Base-by-base conservation (phyloP, 2,113 vertebrate genomes). In the Garra rufa region DNA sequence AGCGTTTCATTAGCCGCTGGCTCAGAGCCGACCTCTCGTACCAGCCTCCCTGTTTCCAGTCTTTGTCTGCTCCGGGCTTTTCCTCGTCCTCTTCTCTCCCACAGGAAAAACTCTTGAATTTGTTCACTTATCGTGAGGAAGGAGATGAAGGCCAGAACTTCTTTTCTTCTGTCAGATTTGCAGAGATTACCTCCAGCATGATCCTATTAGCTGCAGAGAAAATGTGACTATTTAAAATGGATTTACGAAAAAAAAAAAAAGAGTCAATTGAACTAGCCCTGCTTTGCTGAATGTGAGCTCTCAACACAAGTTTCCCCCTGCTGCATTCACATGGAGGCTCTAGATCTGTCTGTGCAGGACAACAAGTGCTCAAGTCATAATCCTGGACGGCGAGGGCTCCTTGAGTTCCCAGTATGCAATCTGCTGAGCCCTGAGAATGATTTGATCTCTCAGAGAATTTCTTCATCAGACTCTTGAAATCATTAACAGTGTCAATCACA, bases 181-280 rank as follows among this genome's bases (percentile, higher is more conserved):
- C 87, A 91, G 92, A 93, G 93, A 95, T 95, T 94, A 94, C 91
- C 91, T 91, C 89, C 91, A 94, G 92, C 92, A 93, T 94, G 93
- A 95, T 94, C 93, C 93, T 94, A 95, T 95, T 95, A 95, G 91
- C 91, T 89, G 86, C 89, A 89, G 85, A 90, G 91, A 94, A 91
- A 94, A 93, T 94, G 93, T 94, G 92, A 94, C 93, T 91, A 81
- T 93, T 94, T 94, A 93, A 94, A 93, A 94, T 93, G 93, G 93
- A 93, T 94, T 95, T 93, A 93, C 94, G 92, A 90, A 93, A 92
- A 94, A 94, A 88, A 90, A 90, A 92, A 91, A n/a, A n/a, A n/a
- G n/a, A 91, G 44, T 30, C 8, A 75, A 92, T 90, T 90, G 83
- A 78, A 87, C 92, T 91, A 92, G 92, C 89, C 21, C 57, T 88